Evolutionary conservation across 2,888 invertebrate species (phyloP), one percentile per base, ranked within the genome.

Genomic region (Mimas tiliae): DNA sequence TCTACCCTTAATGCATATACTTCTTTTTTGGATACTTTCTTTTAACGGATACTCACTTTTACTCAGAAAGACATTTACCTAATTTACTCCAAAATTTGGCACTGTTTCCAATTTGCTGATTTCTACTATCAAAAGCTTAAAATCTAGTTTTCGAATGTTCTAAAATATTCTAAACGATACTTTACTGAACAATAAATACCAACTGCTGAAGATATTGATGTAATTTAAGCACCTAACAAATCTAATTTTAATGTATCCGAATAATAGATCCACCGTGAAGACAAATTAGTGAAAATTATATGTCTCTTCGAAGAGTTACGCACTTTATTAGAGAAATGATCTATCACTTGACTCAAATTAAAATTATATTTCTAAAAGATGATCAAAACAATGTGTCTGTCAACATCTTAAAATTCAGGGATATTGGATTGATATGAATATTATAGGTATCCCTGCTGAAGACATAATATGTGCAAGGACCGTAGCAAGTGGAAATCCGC

Each of bases 11-110:
- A n/a, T 16, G 9, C 16, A 38, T 14, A 34, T 55, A 3, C 27
- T 27, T 16, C 16, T 16, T 55, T 55, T 34, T 16, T 3, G 55
- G 33, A 33, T 27, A 53, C 1, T 53, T 53, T 27, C 27, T 33
- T 14, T 53, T 52, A n/a, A n/a, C n/a, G n/a, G n/a, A n/a, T n/a
- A n/a, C n/a, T n/a, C n/a, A n/a, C n/a, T n/a, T 52, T 21, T 9
- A 9, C 21, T 14, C 14, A 27, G 14, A 33, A 33, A 14, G 6
- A 52, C 27, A 52, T 52, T 33, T 45, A 14, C 14, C 14, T 45
- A 45, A 52, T 52, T 52, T 52, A 27, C 8, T 6, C 2, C 38
- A 42, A 38, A 19, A 58, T 42, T 12, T 58, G 58, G 58, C 58
- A 58, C 21, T 19, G 19, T 16, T 58, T 58, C 38, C 6, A 42